Conservation (phyloP, 37 sponge, comb jelly and placozoan genomes). For the Crambe crambe region DNA sequence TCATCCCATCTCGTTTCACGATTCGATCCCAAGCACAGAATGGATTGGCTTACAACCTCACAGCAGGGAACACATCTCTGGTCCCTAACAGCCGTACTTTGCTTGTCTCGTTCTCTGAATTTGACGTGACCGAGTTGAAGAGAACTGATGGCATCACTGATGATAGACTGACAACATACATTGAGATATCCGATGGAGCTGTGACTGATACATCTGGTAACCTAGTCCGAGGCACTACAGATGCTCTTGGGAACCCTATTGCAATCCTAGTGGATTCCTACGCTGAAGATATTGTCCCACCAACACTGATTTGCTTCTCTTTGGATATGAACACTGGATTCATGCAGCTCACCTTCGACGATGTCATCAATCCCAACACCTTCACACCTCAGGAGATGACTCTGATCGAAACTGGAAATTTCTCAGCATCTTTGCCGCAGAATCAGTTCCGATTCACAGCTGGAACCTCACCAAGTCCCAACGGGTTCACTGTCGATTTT, state of each 20-base stretch:
- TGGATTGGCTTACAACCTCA: conserved; percentile 43
- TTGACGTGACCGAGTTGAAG: conserved; percentile 72
- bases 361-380: conserved; percentile 75
- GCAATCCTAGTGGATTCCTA: conserved; percentile 33
- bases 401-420: conserved; percentile 34
- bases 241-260: conserved; percentile 12
- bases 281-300: conserved; percentile 50
- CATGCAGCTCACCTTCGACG: conserved; percentile 78
- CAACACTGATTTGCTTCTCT: conserved; percentile 68
- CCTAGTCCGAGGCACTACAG: conserved; percentile 64
- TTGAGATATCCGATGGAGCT: conserved; percentile 60
- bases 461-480: conserved; percentile 43
- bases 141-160: conserved; percentile 51
- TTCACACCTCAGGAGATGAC: conserved; percentile 63
- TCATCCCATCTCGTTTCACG: conserved; percentile 32
- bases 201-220: conserved; percentile 78
- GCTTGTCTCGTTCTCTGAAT: conserved; percentile 25
- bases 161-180: conserved; percentile 33
- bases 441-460: conserved; percentile 54
- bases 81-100: conserved; percentile 16
- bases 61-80: conserved; percentile 60
- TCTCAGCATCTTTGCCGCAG: conserved; percentile 8
- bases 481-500: conserved; percentile 71
- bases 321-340: conserved; percentile 82
- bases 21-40: conserved; percentile 39